Evolutionary conservation across 92 coral and sea anemone species (phyloP).

Genomic region (Muricea muricata): DNA sequence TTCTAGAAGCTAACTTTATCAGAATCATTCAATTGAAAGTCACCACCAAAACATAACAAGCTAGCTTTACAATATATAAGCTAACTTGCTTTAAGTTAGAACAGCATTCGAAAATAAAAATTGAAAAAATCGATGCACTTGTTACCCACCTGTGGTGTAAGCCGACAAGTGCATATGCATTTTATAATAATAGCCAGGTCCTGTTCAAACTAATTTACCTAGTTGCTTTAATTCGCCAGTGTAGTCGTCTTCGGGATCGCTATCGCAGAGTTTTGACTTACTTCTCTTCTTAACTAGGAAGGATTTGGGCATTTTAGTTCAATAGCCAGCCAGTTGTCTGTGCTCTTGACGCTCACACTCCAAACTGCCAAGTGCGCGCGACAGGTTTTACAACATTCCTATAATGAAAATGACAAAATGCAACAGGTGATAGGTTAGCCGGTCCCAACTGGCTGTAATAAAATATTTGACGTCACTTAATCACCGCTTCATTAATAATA

Average conservation of each 20-base stretch:
- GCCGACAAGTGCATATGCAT: slow-evolving; percentile 79
- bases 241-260: slow-evolving; percentile 15
- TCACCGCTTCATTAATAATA: slow-evolving; percentile 11
- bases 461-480: slow-evolving; percentile 47
- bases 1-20: not conserved
- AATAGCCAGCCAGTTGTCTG: too few species aligned
- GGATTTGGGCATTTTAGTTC: slow-evolving; percentile 77
- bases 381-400: not conserved
- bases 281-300: slow-evolving; percentile 83
- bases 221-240: slow-evolving; percentile 47
- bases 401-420: not conserved
- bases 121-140: slow-evolving; percentile 66
- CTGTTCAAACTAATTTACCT: not conserved
- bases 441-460: slow-evolving; percentile 18
- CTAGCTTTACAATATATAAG: not conserved
- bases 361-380: slow-evolving; percentile 6
- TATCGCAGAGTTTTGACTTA: slow-evolving; percentile 53
- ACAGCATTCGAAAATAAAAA: not conserved
- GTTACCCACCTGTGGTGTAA: slow-evolving; percentile 58
- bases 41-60: not conserved
- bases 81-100: not conserved
- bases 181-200: not conserved
- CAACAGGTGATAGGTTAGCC: slow-evolving; percentile 25
- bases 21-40: not conserved
- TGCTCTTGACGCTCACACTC: slow-evolving; percentile 49